A percentile compares a stretch with the other conserved stretches of the same genome.
Conservation (phyloP, 2,797 vertebrate genomes). For the Myotis findleyi region DNA sequence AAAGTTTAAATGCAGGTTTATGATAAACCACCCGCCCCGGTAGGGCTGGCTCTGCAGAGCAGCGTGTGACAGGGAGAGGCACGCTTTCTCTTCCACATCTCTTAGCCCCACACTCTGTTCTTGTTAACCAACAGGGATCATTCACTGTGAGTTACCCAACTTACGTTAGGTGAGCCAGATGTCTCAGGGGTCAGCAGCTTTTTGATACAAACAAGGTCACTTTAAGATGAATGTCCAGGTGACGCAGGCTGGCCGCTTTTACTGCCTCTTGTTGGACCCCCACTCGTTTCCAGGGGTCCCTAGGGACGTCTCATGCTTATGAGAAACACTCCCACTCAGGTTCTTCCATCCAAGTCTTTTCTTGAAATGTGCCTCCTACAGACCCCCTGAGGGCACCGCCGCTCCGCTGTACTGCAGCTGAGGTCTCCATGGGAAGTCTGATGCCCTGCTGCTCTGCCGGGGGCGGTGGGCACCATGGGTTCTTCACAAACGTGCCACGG, state of each 20-base stretch:
- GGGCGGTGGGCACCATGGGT: no score
- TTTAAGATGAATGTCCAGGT: not conserved
- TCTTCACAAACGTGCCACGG: not conserved
- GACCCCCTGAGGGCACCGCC: not conserved
- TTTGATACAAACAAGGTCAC: not conserved
- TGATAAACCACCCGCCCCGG: not conserved
- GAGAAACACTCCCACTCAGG: not conserved
- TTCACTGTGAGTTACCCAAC: not conserved
- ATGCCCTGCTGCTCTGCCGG: not conserved
- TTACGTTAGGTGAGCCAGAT: not conserved
- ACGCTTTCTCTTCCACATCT: not conserved
- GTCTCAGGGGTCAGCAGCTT: not conserved
- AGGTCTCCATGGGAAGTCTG: not conserved
- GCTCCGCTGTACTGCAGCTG: no score
- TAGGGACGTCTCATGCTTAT: not conserved
- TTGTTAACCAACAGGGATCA: not conserved
- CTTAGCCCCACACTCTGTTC: not conserved
- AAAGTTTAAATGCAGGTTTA: constrained; percentile 14
- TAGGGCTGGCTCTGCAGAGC: not conserved
- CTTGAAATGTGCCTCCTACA: not conserved
- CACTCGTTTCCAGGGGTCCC: not conserved
- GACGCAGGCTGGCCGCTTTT: not conserved
- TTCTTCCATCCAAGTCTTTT: not conserved
- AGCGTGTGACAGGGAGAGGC: not conserved
- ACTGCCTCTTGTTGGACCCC: not conserved